A percentile compares a stretch with the other conserved stretches of the same genome.
Conservation (phyloP, 2,888 invertebrate species). For the Tenthredo notha region DNA sequence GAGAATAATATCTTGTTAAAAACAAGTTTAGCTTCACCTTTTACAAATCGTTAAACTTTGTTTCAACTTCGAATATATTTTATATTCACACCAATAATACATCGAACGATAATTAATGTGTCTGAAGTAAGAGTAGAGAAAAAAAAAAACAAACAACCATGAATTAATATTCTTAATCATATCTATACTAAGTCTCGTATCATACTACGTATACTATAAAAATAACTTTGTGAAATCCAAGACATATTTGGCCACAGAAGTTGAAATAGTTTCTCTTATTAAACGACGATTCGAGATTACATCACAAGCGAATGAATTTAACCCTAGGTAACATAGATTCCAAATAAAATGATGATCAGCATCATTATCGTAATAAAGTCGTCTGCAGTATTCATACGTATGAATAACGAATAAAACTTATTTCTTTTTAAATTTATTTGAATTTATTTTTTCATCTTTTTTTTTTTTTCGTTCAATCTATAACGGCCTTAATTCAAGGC, state of each 20-base stretch:
- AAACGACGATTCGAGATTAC: not conserved
- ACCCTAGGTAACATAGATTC: not conserved
- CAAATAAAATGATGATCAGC: not conserved
- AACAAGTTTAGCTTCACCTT: not conserved
- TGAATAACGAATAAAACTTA: not conserved
- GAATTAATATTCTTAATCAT: not conserved
- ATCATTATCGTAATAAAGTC: not conserved
- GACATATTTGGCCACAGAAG: conserved; percentile 10
- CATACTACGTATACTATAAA: not conserved
- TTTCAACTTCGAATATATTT: not conserved
- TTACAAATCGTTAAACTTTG: not conserved
- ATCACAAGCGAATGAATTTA: not conserved
- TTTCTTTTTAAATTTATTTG: not conserved
- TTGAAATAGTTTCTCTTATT: not conserved
- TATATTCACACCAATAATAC: not conserved
- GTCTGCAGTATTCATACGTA: not conserved
- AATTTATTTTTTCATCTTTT: not conserved
- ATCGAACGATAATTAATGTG: not conserved
- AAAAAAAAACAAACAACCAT: too few relatives aligned
- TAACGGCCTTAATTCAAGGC: not conserved
- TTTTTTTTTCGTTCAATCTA: not conserved
- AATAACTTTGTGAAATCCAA: conserved; percentile 5
- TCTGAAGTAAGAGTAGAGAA: not conserved
- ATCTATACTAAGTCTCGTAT: not conserved
- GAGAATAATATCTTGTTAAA: not conserved